Evolutionary conservation across 2,797 vertebrate genomes (phyloP).

Genomic region (Centropyge bicolor): DNA sequence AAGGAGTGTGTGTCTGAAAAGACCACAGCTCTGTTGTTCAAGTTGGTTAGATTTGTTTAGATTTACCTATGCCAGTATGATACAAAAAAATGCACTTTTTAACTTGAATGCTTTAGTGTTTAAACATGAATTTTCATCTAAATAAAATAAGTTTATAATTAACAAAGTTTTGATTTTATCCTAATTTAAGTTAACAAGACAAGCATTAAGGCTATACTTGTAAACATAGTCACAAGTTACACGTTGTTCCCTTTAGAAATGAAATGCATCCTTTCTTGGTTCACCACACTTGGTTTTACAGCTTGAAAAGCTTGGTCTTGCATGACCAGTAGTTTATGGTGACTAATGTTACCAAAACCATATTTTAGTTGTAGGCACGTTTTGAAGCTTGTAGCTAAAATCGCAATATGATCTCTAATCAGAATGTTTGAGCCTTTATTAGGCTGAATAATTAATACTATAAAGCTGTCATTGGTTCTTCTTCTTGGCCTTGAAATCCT

Average conservation of each 20-base stretch:
- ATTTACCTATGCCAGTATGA: neutral
- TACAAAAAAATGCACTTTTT: neutral
- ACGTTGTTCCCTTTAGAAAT: too few relatives aligned
- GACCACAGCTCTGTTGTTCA: neutral
- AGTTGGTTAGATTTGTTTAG: neutral
- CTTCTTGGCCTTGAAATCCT: neutral
- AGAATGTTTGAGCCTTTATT: too few relatives aligned
- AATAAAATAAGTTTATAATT: neutral
- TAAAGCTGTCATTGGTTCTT: neutral
- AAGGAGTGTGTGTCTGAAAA: constrained; percentile 34
- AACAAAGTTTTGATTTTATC: neutral
- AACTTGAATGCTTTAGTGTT: neutral
- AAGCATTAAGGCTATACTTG: neutral
- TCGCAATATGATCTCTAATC: too few relatives aligned
- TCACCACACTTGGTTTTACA: too few relatives aligned
- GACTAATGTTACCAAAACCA: too few relatives aligned
- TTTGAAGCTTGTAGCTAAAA: too few relatives aligned
- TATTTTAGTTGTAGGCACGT: too few relatives aligned
- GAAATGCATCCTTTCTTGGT: too few relatives aligned
- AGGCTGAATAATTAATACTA: too few relatives aligned
- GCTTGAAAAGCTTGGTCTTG: too few relatives aligned
- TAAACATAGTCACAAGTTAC: too few relatives aligned
- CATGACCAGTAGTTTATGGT: too few relatives aligned
- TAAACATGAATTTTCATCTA: neutral
- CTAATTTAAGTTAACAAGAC: neutral